Percentiles rank a stretch among this genome's conserved stretches.
These are phyloP conservation scores for Lanius ludovicianus DNA, from an alignment of 2,113 vertebrate genomes.

Conservation along the genomic window DNA sequence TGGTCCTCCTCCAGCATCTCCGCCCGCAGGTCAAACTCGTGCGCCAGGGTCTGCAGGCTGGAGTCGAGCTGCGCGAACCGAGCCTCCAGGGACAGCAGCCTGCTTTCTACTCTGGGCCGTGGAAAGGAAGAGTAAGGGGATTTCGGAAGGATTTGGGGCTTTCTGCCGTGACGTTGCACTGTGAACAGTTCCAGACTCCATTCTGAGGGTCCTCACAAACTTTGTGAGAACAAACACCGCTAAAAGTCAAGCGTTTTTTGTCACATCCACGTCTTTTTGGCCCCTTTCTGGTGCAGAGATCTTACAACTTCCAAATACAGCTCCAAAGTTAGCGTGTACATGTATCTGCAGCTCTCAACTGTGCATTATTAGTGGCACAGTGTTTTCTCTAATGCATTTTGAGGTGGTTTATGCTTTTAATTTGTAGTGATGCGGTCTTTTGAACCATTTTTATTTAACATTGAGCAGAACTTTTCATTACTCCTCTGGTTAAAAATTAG, in stretches of 20 bases:
- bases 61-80: conserved; percentile 70
- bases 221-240: too few relatives aligned
- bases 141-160: neutral
- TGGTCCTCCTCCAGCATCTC: neutral
- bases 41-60: conserved; percentile 45
- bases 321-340: neutral
- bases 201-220: neutral
- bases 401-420: neutral
- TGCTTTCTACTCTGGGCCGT: conserved; percentile 65
- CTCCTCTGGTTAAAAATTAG: neutral
- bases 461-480: neutral
- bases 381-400: neutral
- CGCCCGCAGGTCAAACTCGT: conserved; percentile 58
- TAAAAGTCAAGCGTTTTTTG: neutral
- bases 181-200: neutral
- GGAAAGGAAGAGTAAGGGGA: neutral
- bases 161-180: accelerated
- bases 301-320: neutral
- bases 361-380: too few relatives aligned
- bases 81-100: conserved; percentile 64
- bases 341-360: neutral
- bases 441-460: neutral
- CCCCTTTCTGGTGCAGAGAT: neutral
- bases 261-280: accelerated
- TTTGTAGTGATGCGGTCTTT: neutral